These are phyloP conservation scores for Macrobrachium rosenbergii DNA, from an alignment of 1,140 invertebrate genomes.

Conservation along the genomic window DNA sequence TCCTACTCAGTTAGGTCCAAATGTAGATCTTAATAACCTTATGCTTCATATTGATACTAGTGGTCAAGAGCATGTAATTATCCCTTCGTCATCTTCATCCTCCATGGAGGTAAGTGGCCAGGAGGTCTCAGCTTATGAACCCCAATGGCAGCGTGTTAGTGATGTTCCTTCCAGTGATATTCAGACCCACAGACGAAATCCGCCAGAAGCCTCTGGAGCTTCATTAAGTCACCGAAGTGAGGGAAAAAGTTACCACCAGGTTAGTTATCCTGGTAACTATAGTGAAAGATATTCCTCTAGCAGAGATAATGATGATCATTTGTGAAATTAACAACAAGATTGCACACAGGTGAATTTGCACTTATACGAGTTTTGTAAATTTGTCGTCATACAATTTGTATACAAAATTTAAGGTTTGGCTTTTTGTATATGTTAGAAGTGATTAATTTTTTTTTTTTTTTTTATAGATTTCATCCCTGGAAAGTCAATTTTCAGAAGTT, in stretches of 20 bases:
- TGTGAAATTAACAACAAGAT: too few relatives aligned
- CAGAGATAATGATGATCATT: too few relatives aligned
- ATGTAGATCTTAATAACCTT: slow-evolving; percentile 65
- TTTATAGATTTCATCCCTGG: too few relatives aligned
- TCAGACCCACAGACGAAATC: too few relatives aligned
- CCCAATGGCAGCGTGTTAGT: neutral
- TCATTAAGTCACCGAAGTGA: neutral
- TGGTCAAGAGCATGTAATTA: slow-evolving; percentile 65
- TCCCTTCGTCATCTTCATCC: slow-evolving; percentile 57
- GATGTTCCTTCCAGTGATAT: neutral
- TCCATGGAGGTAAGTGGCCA: slow-evolving; percentile 32
- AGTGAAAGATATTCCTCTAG: too few relatives aligned
- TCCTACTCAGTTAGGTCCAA: slow-evolving; percentile 63
- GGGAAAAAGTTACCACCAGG: neutral
- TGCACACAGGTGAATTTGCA: too few relatives aligned
- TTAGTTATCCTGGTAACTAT: slow-evolving; percentile 5
- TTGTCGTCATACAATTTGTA: too few relatives aligned
- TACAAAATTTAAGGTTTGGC: too few relatives aligned
- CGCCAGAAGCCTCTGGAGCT: neutral
- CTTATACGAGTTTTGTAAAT: too few relatives aligned
- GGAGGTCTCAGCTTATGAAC: slow-evolving; percentile 10
- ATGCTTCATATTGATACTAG: slow-evolving; percentile 65
- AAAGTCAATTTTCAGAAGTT: too few relatives aligned
- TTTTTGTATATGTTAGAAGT: too few relatives aligned
- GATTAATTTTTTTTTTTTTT: too few relatives aligned